Base-by-base conservation (phyloP, 2,113 vertebrate genomes). In the Athene noctua region DNA sequence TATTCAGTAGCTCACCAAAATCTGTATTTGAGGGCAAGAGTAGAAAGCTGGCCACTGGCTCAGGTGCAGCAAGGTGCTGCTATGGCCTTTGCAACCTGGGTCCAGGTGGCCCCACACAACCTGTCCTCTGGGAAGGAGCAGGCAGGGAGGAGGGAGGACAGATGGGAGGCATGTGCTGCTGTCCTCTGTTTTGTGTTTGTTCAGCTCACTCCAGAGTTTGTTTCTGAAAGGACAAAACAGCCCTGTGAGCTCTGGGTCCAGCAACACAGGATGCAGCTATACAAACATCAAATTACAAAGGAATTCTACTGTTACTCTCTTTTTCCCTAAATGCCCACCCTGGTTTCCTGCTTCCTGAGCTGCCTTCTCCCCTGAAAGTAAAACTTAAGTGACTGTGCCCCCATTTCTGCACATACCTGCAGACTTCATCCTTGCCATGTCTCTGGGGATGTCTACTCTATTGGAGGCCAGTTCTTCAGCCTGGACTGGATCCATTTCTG, bases 401-500 rank as follows among this genome's bases (percentile, higher is more conserved):
- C 38, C 23, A 40, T 23, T 14, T 75, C 58, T 42, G 61, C 8
- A 66, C 36, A 1, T 8, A 71, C 86, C 61, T 95, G 75, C 47
- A 80, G 52, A 17, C 13, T 55, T 49, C 15, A 47, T 59, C 40
- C 47, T 80, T 93, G 75, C 52, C 2, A 1, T n/a, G 34, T 98
- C 95, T 93, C 67, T 83, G 87, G 95, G 52, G 25, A 94, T 83
- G 27, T 97, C 94, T 59, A 88, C 80, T 85, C 72, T 96, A 81
- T 95, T 98, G 77, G 95, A 97, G 6, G 83, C 83, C 86, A 99
- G 79, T 66, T 98, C 97, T 87, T 98, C 98, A 54, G 98, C 97
- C 88, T 99, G 98, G 80, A 97, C 77, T 77, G 86, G 93, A 81
- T 98, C 97, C 49, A 98, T 94, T 84, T 98, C 98, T 97, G 97